Percentiles rank a stretch among this genome's conserved stretches.
phyloP scores from a whole-genome alignment of 2,797 vertebrate species.

The Falco columbarius region DNA sequence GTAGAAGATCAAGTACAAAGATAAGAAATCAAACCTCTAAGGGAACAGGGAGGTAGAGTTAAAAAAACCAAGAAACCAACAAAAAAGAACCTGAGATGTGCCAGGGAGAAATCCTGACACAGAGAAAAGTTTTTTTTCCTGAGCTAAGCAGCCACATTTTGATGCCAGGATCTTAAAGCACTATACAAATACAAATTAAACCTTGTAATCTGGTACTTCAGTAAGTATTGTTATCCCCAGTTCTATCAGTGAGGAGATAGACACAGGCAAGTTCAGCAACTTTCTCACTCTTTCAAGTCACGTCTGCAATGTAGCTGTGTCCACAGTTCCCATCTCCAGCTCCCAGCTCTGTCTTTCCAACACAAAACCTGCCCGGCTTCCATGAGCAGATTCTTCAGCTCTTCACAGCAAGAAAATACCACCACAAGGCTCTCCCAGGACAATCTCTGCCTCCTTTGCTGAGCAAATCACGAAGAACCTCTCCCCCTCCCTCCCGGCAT shows the following conservation, averaged over 20 bases:
- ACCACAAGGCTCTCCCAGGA: background rate
- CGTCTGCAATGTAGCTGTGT: fast-evolving
- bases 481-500: background rate
- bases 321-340: background rate
- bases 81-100: background rate
- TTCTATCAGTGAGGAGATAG: background rate
- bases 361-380: background rate
- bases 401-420: background rate
- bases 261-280: background rate
- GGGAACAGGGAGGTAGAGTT: background rate
- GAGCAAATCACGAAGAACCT: background rate
- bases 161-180: background rate
- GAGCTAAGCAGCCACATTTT: background rate
- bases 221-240: background rate
- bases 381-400: background rate
- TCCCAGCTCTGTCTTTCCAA: background rate
- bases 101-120: background rate
- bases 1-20: conserved; percentile 27
- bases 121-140: background rate
- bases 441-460: background rate
- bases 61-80: background rate
- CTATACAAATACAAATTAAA: conserved; percentile 38
- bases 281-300: background rate
- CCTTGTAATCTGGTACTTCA: background rate
- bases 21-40: background rate